Percentiles rank a stretch among this genome's conserved stretches.
phyloP scores from a whole-genome alignment of 1,140 invertebrate species.

The Brachystomella parvula region DNA sequence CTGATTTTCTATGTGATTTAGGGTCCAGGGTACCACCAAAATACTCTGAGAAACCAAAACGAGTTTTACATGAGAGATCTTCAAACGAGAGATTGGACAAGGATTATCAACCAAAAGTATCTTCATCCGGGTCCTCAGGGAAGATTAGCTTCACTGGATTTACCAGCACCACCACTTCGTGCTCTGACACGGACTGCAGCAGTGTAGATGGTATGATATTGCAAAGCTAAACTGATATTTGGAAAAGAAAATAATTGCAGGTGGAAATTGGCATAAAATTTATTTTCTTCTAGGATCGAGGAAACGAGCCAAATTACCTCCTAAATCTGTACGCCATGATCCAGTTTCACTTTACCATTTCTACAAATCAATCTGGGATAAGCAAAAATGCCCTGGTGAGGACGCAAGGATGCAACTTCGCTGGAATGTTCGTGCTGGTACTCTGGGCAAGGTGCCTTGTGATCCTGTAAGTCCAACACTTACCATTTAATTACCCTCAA shows the following conservation, averaged over 20 bases:
- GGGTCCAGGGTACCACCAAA: too few species aligned
- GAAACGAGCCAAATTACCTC: not conserved
- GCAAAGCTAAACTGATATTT: not conserved
- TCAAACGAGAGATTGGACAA: too few species aligned
- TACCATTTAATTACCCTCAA: too few species aligned
- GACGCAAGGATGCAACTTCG: slow-evolving; percentile 30
- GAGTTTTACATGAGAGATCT: too few species aligned
- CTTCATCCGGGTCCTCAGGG: too few species aligned
- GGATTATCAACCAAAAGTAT: too few species aligned
- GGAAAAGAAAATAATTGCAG: too few species aligned
- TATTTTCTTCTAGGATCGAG: not conserved
- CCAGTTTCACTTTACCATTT: slow-evolving; percentile 33
- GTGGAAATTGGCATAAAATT: too few species aligned
- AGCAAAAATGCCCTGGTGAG: slow-evolving; percentile 30
- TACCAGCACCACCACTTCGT: not conserved
- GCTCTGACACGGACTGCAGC: not conserved
- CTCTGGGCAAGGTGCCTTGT: slow-evolving; percentile 20
- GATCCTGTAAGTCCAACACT: slow-evolving; percentile 17
- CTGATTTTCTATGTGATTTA: too few species aligned
- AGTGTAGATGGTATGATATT: not conserved
- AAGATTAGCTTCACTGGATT: not conserved
- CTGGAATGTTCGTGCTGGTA: slow-evolving; percentile 27
- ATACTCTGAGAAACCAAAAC: too few species aligned
- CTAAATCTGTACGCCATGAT: slow-evolving; percentile 7
- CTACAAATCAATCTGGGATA: slow-evolving; percentile 34